A percentile compares a stretch with the other conserved stretches of the same genome.
Conservation (phyloP, 2,797 vertebrate genomes). For the Holocentrus rufus region DNA sequence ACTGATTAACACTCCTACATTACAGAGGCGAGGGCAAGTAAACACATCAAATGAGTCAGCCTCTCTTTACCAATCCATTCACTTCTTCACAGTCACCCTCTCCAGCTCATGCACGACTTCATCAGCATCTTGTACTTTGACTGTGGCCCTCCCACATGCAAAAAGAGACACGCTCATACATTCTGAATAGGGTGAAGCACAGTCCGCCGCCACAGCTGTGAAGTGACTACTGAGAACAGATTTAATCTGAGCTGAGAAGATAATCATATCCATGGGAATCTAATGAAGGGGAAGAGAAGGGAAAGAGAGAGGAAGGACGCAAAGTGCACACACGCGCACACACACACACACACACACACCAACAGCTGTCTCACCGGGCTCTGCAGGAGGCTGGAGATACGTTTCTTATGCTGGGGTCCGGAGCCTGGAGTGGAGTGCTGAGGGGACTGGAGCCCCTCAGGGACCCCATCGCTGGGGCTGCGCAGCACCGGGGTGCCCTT, state of each 20-base stretch:
- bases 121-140: constrained; percentile 11
- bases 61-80: constrained; percentile 10
- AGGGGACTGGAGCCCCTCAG: constrained; percentile 81
- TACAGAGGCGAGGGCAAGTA: constrained; percentile 7
- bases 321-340: background rate
- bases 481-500: constrained; percentile 84
- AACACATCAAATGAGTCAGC: constrained; percentile 34
- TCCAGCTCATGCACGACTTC: background rate
- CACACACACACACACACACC: no score
- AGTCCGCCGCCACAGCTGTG: constrained; percentile 53
- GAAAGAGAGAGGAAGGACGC: constrained; percentile 6
- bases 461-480: constrained; percentile 85
- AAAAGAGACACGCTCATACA: constrained; percentile 10
- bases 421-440: constrained; percentile 85
- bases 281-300: constrained; percentile 53
- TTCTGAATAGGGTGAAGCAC: constrained; percentile 12
- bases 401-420: constrained; percentile 88
- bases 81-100: background rate
- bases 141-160: constrained; percentile 14
- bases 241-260: constrained; percentile 64
- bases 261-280: constrained; percentile 62
- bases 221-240: constrained; percentile 64
- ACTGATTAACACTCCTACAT: constrained; percentile 20
- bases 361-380: constrained; percentile 87
- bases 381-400: constrained; percentile 92